phyloP scores from a whole-genome alignment of 2,113 vertebrate species.

The Rhombomys opimus region DNA sequence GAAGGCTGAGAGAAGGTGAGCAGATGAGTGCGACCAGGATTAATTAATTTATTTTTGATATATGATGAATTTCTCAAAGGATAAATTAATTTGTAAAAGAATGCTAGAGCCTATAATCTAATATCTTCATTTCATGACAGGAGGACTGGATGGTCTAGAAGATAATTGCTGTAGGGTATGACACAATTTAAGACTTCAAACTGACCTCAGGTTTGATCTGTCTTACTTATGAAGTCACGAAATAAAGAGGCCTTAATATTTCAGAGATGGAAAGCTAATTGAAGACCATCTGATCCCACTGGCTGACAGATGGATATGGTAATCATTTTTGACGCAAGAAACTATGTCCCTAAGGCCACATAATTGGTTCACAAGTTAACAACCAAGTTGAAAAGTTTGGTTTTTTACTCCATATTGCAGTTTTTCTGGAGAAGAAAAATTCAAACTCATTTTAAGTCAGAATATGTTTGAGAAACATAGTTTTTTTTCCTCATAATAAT shows the following conservation, averaged over 20 bases:
- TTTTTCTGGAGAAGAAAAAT: background rate
- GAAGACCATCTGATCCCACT: background rate
- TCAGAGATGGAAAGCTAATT: background rate
- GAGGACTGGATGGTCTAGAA: background rate
- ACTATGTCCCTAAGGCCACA: background rate
- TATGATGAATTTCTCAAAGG: background rate
- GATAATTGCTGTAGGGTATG: background rate
- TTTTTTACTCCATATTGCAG: background rate
- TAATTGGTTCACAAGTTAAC: constrained; percentile 10
- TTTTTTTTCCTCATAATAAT: background rate
- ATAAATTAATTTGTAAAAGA: background rate
- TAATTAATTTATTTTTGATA: too few species aligned
- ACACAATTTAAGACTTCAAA: background rate
- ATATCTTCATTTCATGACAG: background rate
- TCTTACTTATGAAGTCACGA: background rate
- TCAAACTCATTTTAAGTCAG: background rate
- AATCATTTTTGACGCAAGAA: background rate
- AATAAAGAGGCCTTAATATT: background rate
- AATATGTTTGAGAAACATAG: background rate
- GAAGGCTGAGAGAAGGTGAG: background rate
- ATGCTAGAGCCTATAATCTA: background rate
- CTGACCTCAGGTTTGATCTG: background rate
- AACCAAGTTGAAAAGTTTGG: background rate
- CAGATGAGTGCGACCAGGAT: background rate
- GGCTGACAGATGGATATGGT: background rate